These are phyloP conservation scores for Caranx ignobilis DNA, from an alignment of 2,113 vertebrate genomes.

Conservation along the genomic window DNA sequence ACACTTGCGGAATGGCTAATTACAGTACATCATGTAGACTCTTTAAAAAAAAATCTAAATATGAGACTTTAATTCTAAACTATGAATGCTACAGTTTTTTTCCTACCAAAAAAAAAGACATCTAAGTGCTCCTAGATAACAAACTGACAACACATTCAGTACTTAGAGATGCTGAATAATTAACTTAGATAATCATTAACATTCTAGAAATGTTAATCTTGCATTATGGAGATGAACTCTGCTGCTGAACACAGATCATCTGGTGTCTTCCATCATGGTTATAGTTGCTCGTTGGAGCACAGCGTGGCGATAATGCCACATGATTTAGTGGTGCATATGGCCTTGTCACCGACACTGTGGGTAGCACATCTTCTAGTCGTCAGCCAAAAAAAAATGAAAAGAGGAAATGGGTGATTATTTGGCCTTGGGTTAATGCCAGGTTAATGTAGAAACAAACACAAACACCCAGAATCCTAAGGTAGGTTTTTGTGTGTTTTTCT, in stretches of 20 bases:
- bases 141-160: slow-evolving; percentile 6
- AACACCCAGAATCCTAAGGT: background rate
- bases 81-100: background rate
- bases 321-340: slow-evolving; percentile 78
- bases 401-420: slow-evolving; percentile 42
- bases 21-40: too few relatives aligned
- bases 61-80: background rate
- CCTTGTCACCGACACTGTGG: slow-evolving; percentile 26
- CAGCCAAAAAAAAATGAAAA: slow-evolving; percentile 43
- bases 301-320: slow-evolving; percentile 61
- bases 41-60: too few relatives aligned
- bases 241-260: slow-evolving; percentile 61
- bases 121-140: background rate
- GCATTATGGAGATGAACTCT: slow-evolving; percentile 62
- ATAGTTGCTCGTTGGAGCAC: slow-evolving; percentile 64
- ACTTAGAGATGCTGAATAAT: slow-evolving; percentile 19
- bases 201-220: slow-evolving; percentile 39
- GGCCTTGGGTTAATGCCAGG: slow-evolving; percentile 16
- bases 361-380: slow-evolving; percentile 45
- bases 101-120: background rate
- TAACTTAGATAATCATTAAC: slow-evolving; percentile 16
- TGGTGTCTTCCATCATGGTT: slow-evolving; percentile 75
- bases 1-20: background rate
- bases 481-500: background rate
- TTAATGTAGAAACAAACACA: slow-evolving; percentile 6